Evolutionary conservation across 2,113 vertebrate genomes (phyloP).

Genomic region (Cavia porcellus): DNA sequence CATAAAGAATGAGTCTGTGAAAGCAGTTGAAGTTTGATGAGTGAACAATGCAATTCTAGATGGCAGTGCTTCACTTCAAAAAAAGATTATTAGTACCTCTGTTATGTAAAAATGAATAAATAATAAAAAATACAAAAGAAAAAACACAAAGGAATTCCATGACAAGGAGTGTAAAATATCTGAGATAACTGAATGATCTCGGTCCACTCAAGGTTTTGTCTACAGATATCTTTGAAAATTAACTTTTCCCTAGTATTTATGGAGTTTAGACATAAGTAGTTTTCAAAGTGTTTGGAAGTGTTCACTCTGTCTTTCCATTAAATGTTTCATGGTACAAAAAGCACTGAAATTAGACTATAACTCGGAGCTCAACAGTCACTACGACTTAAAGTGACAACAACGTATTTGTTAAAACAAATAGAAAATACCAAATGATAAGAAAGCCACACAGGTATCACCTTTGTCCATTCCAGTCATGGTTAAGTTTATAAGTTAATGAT

Average conservation of each 20-base stretch:
- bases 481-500: not conserved
- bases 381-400: not conserved
- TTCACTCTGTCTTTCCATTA: not conserved
- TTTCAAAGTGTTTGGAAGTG: slow-evolving; percentile 19
- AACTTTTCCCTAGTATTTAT: not conserved
- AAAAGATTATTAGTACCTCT: slow-evolving; percentile 9
- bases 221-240: not conserved
- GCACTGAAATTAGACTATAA: not conserved
- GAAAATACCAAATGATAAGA: not conserved
- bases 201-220: not conserved
- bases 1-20: not conserved
- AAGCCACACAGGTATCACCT: not conserved
- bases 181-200: not conserved
- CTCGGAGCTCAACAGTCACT: not conserved
- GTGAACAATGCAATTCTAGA: not conserved
- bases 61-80: not conserved
- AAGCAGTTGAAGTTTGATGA: not conserved
- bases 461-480: not conserved
- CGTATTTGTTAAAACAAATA: not conserved
- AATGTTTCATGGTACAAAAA: not conserved
- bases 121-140: not conserved
- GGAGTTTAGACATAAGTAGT: not conserved
- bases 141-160: not conserved
- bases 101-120: not conserved
- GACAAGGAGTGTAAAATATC: not conserved